Evolutionary conservation across 2,113 vertebrate genomes (phyloP), one percentile per base, ranked within the genome.

Genomic region (Brachyhypopomus gauderio): DNA sequence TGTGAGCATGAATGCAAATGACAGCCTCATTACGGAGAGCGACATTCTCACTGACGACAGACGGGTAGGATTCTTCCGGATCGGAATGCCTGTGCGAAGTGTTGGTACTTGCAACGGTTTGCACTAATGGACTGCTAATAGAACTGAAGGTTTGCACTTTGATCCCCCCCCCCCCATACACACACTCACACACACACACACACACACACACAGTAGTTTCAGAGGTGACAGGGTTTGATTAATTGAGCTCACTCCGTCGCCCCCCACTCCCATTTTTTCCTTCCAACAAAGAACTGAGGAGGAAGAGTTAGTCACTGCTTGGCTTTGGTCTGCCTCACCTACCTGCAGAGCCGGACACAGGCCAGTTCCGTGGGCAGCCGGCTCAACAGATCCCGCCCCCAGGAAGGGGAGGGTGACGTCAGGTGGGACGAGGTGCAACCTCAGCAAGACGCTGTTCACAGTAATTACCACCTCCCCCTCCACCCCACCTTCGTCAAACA

Each of bases 71-170:
- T 83, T 19, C 79, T 92, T 84, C 45, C 82, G 87, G 85, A 87
- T 82, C 87, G 85, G 86, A 82, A 84, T 83, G 38, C 84, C 83
- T 88, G 34, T 4, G 90, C 92, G 89, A 91, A 92, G 91, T 89
- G 87, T 79, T 89, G 89, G 87, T 87, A 88, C 91, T 92, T 81
- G 79, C 83, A 85, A 89, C 14, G 87, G 83, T 83, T 89, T 91
- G 88, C 83, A 83, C 94, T 95, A 96, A 96, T 94, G 95, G 94
- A 91, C 81, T 85, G 91, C 85, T 94, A 94, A 95, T 90, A 93
- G 91, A 90, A 88, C 86, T 87, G 85, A 89, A 86, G 88, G 87
- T 81, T 88, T 89, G 91, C 86, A 85, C 88, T 86, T 69, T 78
- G 91, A 89, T 82, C 88, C 93, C 91, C 89, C 48, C 85, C 90